Percentiles rank a stretch among this genome's conserved stretches.
These are phyloP conservation scores for Phortica magna DNA, from an alignment of 2,888 invertebrate species.

Conservation along the genomic window DNA sequence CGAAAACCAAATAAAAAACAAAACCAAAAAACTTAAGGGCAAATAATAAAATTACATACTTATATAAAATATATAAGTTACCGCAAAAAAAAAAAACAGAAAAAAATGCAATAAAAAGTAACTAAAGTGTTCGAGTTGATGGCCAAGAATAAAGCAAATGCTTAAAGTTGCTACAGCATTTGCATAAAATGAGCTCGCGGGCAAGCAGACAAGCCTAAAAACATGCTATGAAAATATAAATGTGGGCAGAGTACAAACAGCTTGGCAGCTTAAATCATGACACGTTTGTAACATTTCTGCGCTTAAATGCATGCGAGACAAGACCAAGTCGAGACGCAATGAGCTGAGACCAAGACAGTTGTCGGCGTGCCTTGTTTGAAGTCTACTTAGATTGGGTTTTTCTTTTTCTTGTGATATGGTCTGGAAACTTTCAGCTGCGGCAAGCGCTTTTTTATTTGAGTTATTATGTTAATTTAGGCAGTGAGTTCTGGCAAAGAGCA, in stretches of 20 bases:
- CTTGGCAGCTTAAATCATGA: slow-evolving; percentile 18
- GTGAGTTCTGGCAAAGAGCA: background rate
- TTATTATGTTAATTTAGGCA: slow-evolving; percentile 66
- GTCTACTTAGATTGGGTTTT: background rate
- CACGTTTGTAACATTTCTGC: slow-evolving; percentile 19
- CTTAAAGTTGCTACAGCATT: slow-evolving; percentile 14
- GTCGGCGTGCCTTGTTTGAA: background rate
- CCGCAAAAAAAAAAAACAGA: background rate
- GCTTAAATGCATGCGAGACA: slow-evolving; percentile 14
- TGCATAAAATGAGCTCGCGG: slow-evolving; percentile 24
- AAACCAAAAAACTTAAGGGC: background rate
- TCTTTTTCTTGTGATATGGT: slow-evolving; percentile 38
- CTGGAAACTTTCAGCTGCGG: slow-evolving; percentile 24
- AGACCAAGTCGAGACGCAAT: background rate
- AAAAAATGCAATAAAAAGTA: background rate
- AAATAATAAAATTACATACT: background rate
- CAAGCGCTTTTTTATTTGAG: slow-evolving; percentile 54
- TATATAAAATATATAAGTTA: too few relatives aligned
- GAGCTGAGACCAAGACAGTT: background rate
- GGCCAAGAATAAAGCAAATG: background rate
- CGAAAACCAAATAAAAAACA: background rate
- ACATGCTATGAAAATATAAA: background rate
- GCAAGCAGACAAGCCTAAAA: slow-evolving; percentile 17
- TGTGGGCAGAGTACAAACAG: too few relatives aligned
- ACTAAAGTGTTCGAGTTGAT: background rate